Evolutionary conservation across 2,113 vertebrate genomes (phyloP), one percentile per base, ranked within the genome.

Genomic region (Oreamnos americanus): DNA sequence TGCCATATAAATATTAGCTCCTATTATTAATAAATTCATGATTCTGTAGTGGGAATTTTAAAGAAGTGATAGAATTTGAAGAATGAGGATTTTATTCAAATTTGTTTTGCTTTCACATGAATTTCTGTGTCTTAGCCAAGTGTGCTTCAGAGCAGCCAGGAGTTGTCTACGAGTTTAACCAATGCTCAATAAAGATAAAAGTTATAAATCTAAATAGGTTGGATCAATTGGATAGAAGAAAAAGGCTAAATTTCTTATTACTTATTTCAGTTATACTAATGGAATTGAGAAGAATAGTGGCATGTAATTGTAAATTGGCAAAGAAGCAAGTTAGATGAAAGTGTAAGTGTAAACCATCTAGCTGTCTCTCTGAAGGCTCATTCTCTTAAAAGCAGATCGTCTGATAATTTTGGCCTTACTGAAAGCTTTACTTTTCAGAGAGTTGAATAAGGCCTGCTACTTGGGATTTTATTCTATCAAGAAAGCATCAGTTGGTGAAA

Each of bases 401-500:
- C 60, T 39, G 85, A 43, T 55, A 26, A 36, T 39, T 51, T 94
- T 85, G 53, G 14, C 45, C 21, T 97, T 7, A 17, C n/a, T 36
- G 58, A 95, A 49, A 91, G 25, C 15, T 67, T 90, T 90, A 49
- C 81, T 97, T 92, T 87, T 96, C 33, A 78, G 53, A 86, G n/a
- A 49, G 23, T 67, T 97, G 43, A 94, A 62, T 83, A 82, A 87
- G 21, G 4, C 0, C 45, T 96, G 53, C 94, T 96, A 51, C 64
- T 97, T 45, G 90, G 13, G 23, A 83, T 93, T 39, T 91, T 90
- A 58, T 62, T 96, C 87, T 92, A 55, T 95, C n/a, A 83, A 92
- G 39, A 33, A 94, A 78, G 1, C 19, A 86, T 93, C 43, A 91
- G 13, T 91, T 90, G 13, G 25, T 71, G 86, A 94, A 96, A 26